phyloP scores from a whole-genome alignment of 2,797 vertebrate genomes.

The Hypotaenidia okinawae region DNA sequence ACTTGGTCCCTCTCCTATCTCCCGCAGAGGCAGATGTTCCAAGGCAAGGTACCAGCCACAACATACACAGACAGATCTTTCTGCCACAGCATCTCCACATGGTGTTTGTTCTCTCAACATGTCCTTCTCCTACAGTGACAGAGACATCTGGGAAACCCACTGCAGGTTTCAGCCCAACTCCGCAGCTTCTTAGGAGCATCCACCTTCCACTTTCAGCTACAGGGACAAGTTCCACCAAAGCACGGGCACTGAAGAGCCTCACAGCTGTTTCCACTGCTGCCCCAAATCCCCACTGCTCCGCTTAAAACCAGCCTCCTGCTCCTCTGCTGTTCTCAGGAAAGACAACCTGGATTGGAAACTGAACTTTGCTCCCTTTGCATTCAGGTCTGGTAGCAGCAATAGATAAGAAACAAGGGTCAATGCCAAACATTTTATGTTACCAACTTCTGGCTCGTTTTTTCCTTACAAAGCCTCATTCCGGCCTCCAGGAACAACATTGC shows the following conservation, averaged over 20 bases:
- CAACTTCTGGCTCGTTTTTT: neutral
- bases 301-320: neutral
- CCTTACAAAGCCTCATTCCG: neutral
- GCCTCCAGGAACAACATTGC: neutral
- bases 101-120: neutral
- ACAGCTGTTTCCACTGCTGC: neutral
- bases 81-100: neutral
- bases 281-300: neutral
- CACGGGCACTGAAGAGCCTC: neutral
- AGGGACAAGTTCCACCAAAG: neutral
- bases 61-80: neutral
- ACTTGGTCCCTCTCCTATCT: neutral
- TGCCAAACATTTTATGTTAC: neutral
- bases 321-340: neutral
- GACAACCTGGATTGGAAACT: neutral
- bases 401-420: conserved; percentile 7
- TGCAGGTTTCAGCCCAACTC: neutral
- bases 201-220: neutral
- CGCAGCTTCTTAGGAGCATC: accelerated
- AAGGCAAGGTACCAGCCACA: neutral
- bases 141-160: neutral
- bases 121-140: neutral
- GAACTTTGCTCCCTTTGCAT: conserved; percentile 51
- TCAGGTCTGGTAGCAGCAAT: neutral
- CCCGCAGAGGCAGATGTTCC: neutral